Base-by-base conservation (phyloP, 2,797 vertebrate genomes). In the Phyllotis vaccarum region DNA sequence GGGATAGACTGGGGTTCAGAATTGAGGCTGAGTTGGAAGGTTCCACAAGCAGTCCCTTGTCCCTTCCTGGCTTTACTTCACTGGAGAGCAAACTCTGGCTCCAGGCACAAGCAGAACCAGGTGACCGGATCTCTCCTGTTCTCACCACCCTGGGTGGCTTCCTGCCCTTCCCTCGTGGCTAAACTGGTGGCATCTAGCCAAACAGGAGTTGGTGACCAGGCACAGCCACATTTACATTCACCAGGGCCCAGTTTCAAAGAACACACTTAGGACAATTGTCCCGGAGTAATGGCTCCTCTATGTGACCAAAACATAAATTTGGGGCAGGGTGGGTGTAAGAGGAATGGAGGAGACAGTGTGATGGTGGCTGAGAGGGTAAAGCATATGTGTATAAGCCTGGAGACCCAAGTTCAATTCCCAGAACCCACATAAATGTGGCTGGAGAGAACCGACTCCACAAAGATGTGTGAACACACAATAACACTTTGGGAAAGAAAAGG, bases 1-100 rank as follows among this genome's bases (percentile, higher is more conserved):
- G n/a, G n/a, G n/a, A n/a, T 27, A n/a, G 58, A 29, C 14, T 1
- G 2, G 5, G 0, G 0, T n/a, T 3, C 8, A 56, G 40, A 6
- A 31, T 49, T 3, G n/a, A 40, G 11, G 14, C 58, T 80, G 75
- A 1, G 22, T 0, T 46, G 70, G 64, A n/a, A 79, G 60, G 21
- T 16, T 46, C 60, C 7, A 11, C 16, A 11, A 58, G 49, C 4
- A 21, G 11, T n/a, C 22, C 13, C 66, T 78, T 89, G 46, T 52
- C 72, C 83, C 7, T 3, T 11, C 21, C 76, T 54, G 83, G 60
- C 81, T 29, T 56, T 21, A 7, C 5, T 34, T n/a, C 4, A 54
- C 60, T 29, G 52, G 60, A 17, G 3, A n/a, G 58, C 17, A 6
- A 6, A 52, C 21, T 87, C 43, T 5, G 40, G 88, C 60, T 62